These are phyloP conservation scores for Ptilonorhynchus violaceus DNA, from an alignment of 2,113 vertebrate species.

Conservation along the genomic window DNA sequence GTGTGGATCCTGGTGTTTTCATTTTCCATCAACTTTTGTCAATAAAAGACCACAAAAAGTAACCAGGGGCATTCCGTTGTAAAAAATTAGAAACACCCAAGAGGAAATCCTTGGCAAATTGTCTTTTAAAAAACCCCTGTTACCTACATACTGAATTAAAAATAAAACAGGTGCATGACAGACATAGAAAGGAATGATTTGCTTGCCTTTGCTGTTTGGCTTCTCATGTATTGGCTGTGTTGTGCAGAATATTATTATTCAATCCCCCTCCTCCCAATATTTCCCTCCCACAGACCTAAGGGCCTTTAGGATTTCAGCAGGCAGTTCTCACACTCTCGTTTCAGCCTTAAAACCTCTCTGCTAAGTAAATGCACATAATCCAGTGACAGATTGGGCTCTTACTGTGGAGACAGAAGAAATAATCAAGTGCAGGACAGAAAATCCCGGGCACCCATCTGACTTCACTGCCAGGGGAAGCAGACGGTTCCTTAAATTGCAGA, in stretches of 20 bases:
- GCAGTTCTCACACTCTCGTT: neutral
- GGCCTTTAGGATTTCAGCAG: neutral
- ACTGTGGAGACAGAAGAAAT: neutral
- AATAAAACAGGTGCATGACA: neutral
- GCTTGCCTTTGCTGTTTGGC: neutral
- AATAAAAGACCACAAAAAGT: neutral
- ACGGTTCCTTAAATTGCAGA: neutral
- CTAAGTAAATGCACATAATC: neutral
- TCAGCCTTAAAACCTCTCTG: neutral
- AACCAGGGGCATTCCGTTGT: neutral
- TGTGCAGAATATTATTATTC: neutral
- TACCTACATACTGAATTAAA: neutral
- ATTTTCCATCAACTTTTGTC: neutral
- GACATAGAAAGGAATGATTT: neutral
- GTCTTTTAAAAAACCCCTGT: neutral
- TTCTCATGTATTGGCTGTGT: neutral
- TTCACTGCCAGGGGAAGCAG: neutral
- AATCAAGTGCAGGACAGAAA: constrained; percentile 30
- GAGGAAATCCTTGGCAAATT: neutral
- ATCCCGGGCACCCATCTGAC: neutral
- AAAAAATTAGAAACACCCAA: neutral
- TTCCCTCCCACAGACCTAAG: neutral
- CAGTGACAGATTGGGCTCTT: constrained; percentile 9
- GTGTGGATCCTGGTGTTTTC: neutral
- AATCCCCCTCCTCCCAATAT: neutral